Evolutionary conservation across 2,113 vertebrate species (phyloP).

Genomic region (Edolisoma coerulescens): DNA sequence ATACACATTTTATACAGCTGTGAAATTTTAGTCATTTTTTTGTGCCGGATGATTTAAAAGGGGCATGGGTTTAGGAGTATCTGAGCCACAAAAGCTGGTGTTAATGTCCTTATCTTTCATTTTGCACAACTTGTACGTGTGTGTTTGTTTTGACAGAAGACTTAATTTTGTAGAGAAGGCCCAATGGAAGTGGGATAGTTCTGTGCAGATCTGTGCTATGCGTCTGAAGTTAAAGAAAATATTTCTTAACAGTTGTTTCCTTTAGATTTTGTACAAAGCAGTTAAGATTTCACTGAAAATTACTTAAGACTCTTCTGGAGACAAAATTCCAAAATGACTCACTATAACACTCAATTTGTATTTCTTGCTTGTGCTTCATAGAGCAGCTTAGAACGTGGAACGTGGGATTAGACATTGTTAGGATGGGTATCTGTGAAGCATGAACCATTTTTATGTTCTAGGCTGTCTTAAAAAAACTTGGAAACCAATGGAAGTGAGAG

Average conservation of each 20-base stretch:
- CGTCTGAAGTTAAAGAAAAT: constrained; percentile 15
- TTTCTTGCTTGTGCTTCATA: constrained; percentile 1
- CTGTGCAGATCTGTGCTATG: not conserved
- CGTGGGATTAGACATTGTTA: not conserved
- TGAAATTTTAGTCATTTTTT: not conserved
- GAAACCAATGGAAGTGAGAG: not conserved
- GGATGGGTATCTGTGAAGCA: not conserved
- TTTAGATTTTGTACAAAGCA: not conserved
- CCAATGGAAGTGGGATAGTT: not conserved
- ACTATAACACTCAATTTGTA: not conserved
- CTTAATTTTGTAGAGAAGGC: not conserved
- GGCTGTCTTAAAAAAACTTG: not conserved
- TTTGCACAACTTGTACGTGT: not conserved
- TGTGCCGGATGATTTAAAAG: not conserved
- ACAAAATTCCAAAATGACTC: not conserved
- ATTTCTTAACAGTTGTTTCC: not conserved
- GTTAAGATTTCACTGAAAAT: not conserved
- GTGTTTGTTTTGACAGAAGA: not conserved
- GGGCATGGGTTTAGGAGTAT: not conserved
- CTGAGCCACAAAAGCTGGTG: not conserved
- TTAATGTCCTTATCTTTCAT: not conserved
- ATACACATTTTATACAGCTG: not conserved
- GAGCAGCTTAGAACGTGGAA: not conserved
- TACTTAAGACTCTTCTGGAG: not conserved
- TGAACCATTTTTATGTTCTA: not conserved